Percentiles rank a stretch among this genome's conserved stretches.
Conservation (phyloP, 2,888 invertebrate genomes). For the Dermolepida albohirtum region DNA sequence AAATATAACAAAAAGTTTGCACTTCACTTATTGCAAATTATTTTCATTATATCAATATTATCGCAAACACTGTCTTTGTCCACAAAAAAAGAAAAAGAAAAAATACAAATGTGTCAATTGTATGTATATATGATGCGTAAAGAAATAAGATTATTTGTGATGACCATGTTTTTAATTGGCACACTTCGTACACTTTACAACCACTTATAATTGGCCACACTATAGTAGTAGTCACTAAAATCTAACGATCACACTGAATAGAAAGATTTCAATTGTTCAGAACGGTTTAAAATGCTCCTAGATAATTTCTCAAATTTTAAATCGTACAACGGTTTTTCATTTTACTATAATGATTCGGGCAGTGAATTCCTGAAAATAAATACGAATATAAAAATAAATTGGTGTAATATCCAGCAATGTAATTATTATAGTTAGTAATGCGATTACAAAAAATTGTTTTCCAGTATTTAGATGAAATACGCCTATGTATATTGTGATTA, state of each 20-base stretch:
- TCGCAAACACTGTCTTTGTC: slow-evolving; percentile 11
- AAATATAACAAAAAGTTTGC: slow-evolving; percentile 13
- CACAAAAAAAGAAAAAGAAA: slow-evolving; percentile 22
- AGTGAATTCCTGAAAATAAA: slow-evolving; percentile 43
- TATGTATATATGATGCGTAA: slow-evolving; percentile 2
- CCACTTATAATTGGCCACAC: slow-evolving; percentile 52
- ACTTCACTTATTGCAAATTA: slow-evolving; percentile 6
- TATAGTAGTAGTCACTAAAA: slow-evolving; percentile 54
- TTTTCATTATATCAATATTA: not conserved
- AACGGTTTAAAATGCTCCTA: slow-evolving; percentile 49
- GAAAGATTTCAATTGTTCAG: slow-evolving; percentile 50
- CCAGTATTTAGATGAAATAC: no score
- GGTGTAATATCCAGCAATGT: not conserved
- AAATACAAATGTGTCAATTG: slow-evolving; percentile 13
- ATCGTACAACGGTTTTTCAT: slow-evolving; percentile 25
- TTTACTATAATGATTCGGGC: slow-evolving; percentile 36
- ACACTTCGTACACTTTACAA: slow-evolving; percentile 40
- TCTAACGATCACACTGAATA: slow-evolving; percentile 60
- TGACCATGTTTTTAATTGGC: slow-evolving; percentile 45
- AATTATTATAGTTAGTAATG: not conserved
- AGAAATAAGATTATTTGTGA: slow-evolving; percentile 39
- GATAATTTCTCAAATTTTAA: slow-evolving; percentile 47
- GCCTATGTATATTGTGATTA: no score
- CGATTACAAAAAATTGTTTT: no score
- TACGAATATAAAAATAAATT: not conserved